Base-by-base conservation (phyloP, 2,113 vertebrate species). In the Zosterops pallidus region DNA sequence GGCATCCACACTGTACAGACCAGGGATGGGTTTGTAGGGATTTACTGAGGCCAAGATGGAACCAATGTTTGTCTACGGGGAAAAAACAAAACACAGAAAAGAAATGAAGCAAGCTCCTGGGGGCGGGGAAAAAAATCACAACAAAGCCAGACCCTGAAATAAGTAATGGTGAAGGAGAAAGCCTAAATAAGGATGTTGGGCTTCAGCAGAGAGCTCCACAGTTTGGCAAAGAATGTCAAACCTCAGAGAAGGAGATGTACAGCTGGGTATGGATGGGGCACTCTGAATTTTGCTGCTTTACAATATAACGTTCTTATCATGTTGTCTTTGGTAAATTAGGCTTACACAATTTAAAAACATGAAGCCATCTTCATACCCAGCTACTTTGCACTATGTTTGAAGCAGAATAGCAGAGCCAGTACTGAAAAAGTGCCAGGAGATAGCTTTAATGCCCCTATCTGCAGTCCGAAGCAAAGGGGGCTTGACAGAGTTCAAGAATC, bases 21-120 rank as follows among this genome's bases (percentile, higher is more conserved):
- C 98, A 19, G 95, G 26, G 41, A 99, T 99, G 95, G 96, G 96
- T 93, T 99, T 99, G 85, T 99, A 99, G 50, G 99, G 99, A 80
- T 99, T 99, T 71, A 99, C 98, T 19, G 99, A 98, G 9, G 98
- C 98, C 97, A 99, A 91, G 96, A 99, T 99, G 17, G 99, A 99
- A 42, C 99, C 99, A 60, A 99, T 99, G 97, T 99, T 99, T 69
- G 99, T 99, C 99, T 99, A 95, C 4, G n/a, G 79, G 68, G 76
- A 90, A 29, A 62, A 63, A 82, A 93, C 49, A 89, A 92, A 91
- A 92, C 63, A 94, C 37, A 92, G 47, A 67, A 72, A 96, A 72
- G 70, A 91, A 92, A 93, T 94, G 56, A 93, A 86, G 39, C 22
- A 92, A 81, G 46, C 22, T 87, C 78, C 75, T 71, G 68, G 5